Evolutionary conservation across 2,888 invertebrate genomes (phyloP), one percentile per base, ranked within the genome.

Genomic region (Thecocarcelia acutangulata): DNA sequence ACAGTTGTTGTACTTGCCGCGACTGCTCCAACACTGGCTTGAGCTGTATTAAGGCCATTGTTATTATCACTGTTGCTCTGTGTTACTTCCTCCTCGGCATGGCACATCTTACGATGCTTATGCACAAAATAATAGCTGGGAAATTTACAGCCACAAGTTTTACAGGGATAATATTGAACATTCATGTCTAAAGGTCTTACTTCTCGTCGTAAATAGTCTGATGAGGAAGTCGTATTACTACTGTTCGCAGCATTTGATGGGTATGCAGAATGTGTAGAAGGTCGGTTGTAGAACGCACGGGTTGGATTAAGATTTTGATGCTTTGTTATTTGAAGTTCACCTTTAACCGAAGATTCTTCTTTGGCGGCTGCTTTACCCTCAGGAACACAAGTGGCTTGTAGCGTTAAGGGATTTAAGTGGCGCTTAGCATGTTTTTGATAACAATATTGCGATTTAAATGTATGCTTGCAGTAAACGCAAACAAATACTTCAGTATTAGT

Each of bases 121-220:
- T 97, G 97, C 24, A 97, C 97, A 91, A 97, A 97, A 91, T 97
- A 97, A 89, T 97, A 97, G 84, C 96, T 97, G 1, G 97, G 97
- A 89, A 97, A 97, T 90, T 97, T 97, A 86, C 94, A 96, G 19
- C 97, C 97, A 90, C 97, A 97, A 0, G 96, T 96, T 91, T 97
- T 97, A 91, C 97, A 97, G 0, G 97, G 97, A 91, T 97, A 97
- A 91, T 97, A 97, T 90, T 97, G 97, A 0, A 97, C 93, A 87
- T 97, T 94, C 90, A 96, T 93, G 86, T 95, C 95, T 63, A 94
- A 89, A 4, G 94, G 92, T 68, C 93, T 92, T 1, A 94, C 94
- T 85, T 94, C 94, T 8, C 93, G 90, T 58, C 92, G 91, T 64
- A 89, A 85, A 82, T 90, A 85, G 81, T 84, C 68, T 87, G 83